phyloP scores from a whole-genome alignment of 2,888 invertebrate genomes.

The Camponotus fellah region DNA sequence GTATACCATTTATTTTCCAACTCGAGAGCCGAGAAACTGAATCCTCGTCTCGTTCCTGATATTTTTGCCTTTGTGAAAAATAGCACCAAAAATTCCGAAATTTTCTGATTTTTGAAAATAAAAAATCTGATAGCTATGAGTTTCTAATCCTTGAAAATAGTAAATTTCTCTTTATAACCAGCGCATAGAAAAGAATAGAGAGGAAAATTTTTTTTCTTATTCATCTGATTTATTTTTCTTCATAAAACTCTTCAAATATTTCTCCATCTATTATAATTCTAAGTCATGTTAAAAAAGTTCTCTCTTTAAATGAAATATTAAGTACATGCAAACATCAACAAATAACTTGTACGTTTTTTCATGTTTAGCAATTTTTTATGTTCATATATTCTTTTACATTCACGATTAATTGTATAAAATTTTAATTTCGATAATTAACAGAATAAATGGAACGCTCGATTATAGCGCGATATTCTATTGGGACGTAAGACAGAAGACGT shows the following conservation, averaged over 20 bases:
- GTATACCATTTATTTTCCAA: conserved; percentile 80
- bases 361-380: not conserved
- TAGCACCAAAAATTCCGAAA: conserved; percentile 60
- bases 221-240: not conserved
- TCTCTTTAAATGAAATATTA: not conserved
- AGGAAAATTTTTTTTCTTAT: not conserved
- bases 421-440: not conserved
- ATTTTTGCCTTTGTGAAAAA: conserved; percentile 60
- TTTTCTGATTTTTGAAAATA: not conserved
- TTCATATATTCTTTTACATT: not conserved
- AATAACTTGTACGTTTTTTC: not conserved
- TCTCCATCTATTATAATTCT: not conserved
- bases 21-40: conserved; percentile 68
- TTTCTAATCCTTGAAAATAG: not conserved
- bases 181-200: not conserved
- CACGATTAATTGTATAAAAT: not conserved
- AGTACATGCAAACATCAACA: not conserved
- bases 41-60: conserved; percentile 59
- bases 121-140: conserved; percentile 45
- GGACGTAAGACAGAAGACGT: not conserved
- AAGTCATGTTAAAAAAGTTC: not conserved
- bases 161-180: not conserved
- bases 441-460: not conserved
- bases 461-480: not conserved
- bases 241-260: not conserved